Evolutionary conservation across 2,888 invertebrate species (phyloP).

Genomic region (Epinotia nisella): DNA sequence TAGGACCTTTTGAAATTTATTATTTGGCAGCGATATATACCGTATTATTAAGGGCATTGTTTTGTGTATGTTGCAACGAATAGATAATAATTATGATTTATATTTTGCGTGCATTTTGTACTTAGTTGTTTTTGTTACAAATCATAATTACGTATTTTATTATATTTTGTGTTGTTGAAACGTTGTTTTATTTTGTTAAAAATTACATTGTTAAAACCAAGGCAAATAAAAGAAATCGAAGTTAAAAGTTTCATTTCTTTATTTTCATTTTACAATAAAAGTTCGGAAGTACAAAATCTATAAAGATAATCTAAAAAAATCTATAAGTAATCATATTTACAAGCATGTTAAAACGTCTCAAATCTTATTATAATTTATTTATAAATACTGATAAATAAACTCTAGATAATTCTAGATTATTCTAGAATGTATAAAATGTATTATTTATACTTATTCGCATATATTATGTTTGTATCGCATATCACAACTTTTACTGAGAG

Average conservation of each 20-base stretch:
- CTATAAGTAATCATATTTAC: conserved; percentile 36
- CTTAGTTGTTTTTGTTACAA: conserved; percentile 34
- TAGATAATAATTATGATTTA: conserved; percentile 26
- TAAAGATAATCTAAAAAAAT: conserved; percentile 24
- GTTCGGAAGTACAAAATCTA: conserved; percentile 28
- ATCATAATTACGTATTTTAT: conserved; percentile 26
- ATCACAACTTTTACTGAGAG: conserved; percentile 66
- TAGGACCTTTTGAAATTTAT: too few species aligned
- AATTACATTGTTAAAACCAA: neutral
- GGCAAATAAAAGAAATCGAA: neutral
- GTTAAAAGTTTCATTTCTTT: conserved; percentile 10
- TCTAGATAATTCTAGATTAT: conserved; percentile 16
- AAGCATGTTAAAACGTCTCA: neutral
- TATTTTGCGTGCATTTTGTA: conserved; percentile 32
- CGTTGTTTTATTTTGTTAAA: conserved; percentile 27
- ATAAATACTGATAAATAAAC: conserved; percentile 33
- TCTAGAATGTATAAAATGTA: conserved; percentile 7
- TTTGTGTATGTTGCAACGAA: conserved; percentile 38
- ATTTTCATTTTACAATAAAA: conserved; percentile 17
- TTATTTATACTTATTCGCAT: conserved; percentile 40
- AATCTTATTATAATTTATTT: conserved; percentile 22
- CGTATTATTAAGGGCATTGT: conserved; percentile 12
- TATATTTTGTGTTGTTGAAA: conserved; percentile 42
- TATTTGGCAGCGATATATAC: too few species aligned
- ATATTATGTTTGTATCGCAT: conserved; percentile 53